phyloP scores from a whole-genome alignment of 2,797 vertebrate species.

The Dipus sagitta region DNA sequence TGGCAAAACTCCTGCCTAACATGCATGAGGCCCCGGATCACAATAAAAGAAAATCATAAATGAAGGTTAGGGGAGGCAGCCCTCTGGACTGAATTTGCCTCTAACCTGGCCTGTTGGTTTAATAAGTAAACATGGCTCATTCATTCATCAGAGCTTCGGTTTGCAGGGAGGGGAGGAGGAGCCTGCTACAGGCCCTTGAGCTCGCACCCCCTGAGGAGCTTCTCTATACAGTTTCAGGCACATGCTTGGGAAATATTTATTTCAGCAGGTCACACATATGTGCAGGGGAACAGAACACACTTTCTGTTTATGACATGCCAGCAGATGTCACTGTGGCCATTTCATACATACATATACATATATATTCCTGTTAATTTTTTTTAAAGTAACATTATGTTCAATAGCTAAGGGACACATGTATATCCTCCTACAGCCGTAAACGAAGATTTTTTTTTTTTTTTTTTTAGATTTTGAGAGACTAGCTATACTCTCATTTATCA shows the following conservation, averaged over 20 bases:
- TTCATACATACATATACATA: conserved; percentile 72
- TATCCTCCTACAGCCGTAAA: neutral
- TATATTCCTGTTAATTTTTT: conserved; percentile 45
- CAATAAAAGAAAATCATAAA: neutral
- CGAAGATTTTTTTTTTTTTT: neutral
- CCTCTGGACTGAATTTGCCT: neutral
- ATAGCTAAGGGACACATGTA: neutral
- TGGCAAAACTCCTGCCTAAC: neutral
- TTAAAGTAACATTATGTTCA: conserved; percentile 74
- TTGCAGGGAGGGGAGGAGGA: neutral
- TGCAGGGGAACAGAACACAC: too few species aligned
- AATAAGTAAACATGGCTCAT: neutral
- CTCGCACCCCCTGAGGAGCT: neutral
- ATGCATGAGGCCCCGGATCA: neutral
- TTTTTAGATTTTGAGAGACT: neutral
- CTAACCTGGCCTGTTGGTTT: neutral
- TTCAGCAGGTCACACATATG: neutral
- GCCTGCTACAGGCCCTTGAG: neutral
- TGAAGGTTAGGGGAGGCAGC: neutral
- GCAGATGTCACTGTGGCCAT: conserved; percentile 89
- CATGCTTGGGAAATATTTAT: neutral
- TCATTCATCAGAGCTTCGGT: neutral
- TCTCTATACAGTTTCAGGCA: neutral
- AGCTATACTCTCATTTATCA: neutral
- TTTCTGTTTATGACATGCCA: conserved; percentile 82